Evolutionary conservation across 92 coral and sea anemone genomes (phyloP).

Genomic region (Palythoa heliodiscus): DNA sequence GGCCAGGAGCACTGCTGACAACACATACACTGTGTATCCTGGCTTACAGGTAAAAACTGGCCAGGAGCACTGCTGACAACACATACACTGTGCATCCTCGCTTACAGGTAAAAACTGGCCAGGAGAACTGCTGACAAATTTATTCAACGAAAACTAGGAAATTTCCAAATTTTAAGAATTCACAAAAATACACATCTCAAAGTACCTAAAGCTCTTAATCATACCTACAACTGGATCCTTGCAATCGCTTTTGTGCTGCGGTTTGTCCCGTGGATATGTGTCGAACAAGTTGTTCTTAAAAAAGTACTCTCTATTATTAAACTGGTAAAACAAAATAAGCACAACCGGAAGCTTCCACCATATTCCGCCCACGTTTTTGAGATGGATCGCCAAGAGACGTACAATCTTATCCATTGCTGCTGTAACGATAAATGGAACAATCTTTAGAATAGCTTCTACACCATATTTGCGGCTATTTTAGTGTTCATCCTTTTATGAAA

Average conservation of each 20-base stretch:
- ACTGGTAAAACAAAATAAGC: conserved; percentile 72
- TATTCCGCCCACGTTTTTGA: conserved; percentile 42
- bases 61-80: too few species aligned
- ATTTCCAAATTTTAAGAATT: too few species aligned
- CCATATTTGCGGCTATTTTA: too few species aligned
- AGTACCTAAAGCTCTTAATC: neutral
- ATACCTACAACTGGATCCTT: conserved; percentile 83
- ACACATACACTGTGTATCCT: too few species aligned
- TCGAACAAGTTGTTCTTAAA: conserved; percentile 70
- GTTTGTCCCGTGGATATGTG: conserved; percentile 49
- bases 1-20: too few species aligned
- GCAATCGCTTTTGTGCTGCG: conserved; percentile 50
- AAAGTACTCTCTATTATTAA: conserved; percentile 56
- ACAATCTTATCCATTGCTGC: conserved; percentile 16
- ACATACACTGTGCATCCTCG: too few species aligned
- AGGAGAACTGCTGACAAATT: too few species aligned
- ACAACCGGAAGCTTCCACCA: conserved; percentile 91
- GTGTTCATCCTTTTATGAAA: neutral
- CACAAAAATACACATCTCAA: too few species aligned
- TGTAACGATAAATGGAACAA: neutral
- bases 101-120: too few species aligned
- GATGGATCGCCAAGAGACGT: conserved; percentile 40
- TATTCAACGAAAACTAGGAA: too few species aligned
- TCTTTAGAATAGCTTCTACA: neutral
- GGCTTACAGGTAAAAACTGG: too few species aligned